Evolutionary conservation across 2,888 invertebrate species (phyloP), one percentile per base, ranked within the genome.

Genomic region (Nemapogon koenigi): DNA sequence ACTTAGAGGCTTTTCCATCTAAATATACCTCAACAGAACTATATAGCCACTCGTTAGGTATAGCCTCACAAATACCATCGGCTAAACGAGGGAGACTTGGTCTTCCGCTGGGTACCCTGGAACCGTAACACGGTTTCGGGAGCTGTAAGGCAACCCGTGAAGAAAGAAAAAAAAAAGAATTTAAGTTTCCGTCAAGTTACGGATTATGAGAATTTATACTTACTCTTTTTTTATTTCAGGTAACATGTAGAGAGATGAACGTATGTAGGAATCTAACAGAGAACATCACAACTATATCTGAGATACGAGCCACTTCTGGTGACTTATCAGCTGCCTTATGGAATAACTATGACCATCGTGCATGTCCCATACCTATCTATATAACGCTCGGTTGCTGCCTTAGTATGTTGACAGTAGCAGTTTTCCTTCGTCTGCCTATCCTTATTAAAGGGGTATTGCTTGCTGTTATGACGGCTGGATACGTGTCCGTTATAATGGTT

Each of bases 341-440:
- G 70, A 68, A 72, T 25, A 65, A 64, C 14, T 69, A 71, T 32
- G 86, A 89, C 43, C 92, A 94, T 59, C 81, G 91, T 35, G 87
- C 87, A 13, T 93, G 93, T 53, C 90, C 91, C 0, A 72, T 94
- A 39, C 95, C 95, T 0, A 87, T 94, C 41, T 96, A 95, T 66
- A 89, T 94, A 28, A 88, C 91, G 3, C 70, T 94, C 10, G 91
- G 91, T 8, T 92, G 93, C 51, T 85, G 92, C 38, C 81, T 95
- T 47, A 90, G 91, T 37, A 91, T 90, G 70, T 80, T 95, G 41
- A 87, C 91, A 0, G 90, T 94, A 17, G 90, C 93, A 1, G 86
- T 94, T 41, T 95, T 94, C 67, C 81, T 94, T 36, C 81, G 84
- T 44, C 80, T 95, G 37, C 92, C 94, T 6, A 90, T 94, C 47